Evolutionary conservation across 2,888 invertebrate genomes (phyloP), one percentile per base, ranked within the genome.

Genomic region (Oscheius onirici): DNA sequence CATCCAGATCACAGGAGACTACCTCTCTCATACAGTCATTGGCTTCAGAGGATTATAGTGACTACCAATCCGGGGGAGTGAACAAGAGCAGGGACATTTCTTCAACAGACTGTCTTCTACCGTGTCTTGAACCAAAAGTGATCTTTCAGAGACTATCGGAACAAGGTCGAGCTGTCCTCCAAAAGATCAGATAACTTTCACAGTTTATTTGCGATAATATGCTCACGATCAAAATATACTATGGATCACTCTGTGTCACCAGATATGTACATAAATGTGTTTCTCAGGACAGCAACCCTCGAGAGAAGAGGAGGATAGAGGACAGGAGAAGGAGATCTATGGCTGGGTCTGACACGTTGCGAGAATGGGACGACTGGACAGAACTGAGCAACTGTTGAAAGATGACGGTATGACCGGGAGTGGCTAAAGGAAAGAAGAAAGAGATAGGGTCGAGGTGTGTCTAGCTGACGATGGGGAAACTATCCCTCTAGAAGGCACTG

Each of bases 331-430:
- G 41, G 58, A 58, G 58, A 58, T 58, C 58, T 34, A 55, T 24
- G 55, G 55, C 34, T 34, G 34, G 34, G 34, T 34, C 34, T 34
- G 34, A 34, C 34, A 34, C 34, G 34, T 34, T 34, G 34, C 34
- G 34, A 34, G 34, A 34, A 34, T 34, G 34, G 34, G 28, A 28
- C 6, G 15, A 26, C 13, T 8, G 52, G 13, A 54, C n/a, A 13
- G 8, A 17, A n/a, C 58, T 63, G 63, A 63, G 63, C 63, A 63
- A 63, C 49, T 46, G n/a, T n/a, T 34, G 63, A 63, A 63, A 63
- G 63, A 63, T 44, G 46, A 20, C 20, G 26, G 46, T 63, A 63
- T 63, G 63, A 63, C 63, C 63, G 63, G 58, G 40, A 34, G 46
- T 8, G 17, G 46, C 49, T 17, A 63, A 46, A 46, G 49, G 41